phyloP scores from a whole-genome alignment of 2,797 vertebrate genomes.

The Eulemur albifrons region DNA sequence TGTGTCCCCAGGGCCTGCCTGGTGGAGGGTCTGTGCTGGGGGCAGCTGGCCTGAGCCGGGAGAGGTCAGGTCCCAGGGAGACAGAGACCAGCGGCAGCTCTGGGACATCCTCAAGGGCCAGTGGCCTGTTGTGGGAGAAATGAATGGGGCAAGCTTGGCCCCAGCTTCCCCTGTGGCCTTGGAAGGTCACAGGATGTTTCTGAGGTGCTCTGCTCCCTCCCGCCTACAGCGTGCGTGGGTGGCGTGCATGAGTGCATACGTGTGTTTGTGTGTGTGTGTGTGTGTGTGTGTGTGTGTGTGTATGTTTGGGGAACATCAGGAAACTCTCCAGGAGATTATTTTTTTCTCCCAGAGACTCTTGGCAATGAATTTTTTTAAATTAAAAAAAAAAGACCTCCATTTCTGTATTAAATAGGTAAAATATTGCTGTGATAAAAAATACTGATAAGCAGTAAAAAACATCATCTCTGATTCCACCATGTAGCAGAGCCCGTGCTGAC shows the following conservation, averaged over 20 bases:
- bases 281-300: neutral
- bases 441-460: neutral
- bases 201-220: neutral
- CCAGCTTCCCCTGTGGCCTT: neutral
- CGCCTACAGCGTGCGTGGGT: neutral
- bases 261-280: neutral
- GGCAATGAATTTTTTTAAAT: neutral
- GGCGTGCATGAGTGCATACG: no score
- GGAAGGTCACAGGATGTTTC: neutral
- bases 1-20: constrained; percentile 17
- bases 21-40: neutral
- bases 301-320: neutral
- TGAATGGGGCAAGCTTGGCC: neutral
- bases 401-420: neutral
- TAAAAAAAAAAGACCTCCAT: neutral
- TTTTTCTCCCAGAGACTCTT: neutral
- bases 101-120: neutral
- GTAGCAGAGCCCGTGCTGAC: neutral
- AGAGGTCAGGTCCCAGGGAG: neutral
- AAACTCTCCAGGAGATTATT: neutral
- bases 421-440: neutral
- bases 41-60: neutral
- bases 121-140: neutral
- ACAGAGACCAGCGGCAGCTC: neutral
- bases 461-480: neutral